These are phyloP conservation scores for Delia radicum DNA, from an alignment of 1,140 invertebrate species.

Conservation along the genomic window DNA sequence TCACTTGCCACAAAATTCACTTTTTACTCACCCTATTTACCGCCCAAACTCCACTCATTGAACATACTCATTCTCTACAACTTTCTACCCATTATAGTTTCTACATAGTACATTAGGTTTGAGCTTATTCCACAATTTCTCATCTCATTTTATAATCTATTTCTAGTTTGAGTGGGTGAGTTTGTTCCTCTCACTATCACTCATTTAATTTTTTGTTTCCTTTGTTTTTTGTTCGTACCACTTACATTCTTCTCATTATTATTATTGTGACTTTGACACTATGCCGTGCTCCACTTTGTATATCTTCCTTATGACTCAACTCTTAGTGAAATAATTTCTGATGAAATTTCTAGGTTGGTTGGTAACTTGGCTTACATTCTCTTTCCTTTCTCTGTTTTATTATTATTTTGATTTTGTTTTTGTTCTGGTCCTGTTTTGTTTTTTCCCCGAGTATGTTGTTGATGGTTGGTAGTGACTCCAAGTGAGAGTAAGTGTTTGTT, in stretches of 20 bases:
- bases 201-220: too few relatives aligned
- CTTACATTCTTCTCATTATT: background rate
- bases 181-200: too few relatives aligned
- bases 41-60: too few relatives aligned
- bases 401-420: background rate
- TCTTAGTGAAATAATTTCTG: background rate
- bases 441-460: background rate
- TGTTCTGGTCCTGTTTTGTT: background rate
- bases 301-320: conserved; percentile 12
- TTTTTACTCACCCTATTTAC: too few relatives aligned
- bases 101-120: too few relatives aligned
- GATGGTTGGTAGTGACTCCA: background rate
- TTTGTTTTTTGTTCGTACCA: background rate
- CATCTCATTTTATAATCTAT: too few relatives aligned
- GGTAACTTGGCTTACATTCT: conserved; percentile 13
- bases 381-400: background rate
- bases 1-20: too few relatives aligned
- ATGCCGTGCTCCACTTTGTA: conserved; percentile 7
- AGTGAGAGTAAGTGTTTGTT: background rate
- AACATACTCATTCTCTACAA: too few relatives aligned
- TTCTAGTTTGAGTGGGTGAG: too few relatives aligned
- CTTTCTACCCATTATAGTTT: too few relatives aligned
- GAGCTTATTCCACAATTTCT: too few relatives aligned
- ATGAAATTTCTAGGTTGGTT: conserved; percentile 11
- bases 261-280: conserved; percentile 11